A percentile compares a stretch with the other conserved stretches of the same genome.
phyloP scores from a whole-genome alignment of 2,113 vertebrate species.

The Lagopus muta region DNA sequence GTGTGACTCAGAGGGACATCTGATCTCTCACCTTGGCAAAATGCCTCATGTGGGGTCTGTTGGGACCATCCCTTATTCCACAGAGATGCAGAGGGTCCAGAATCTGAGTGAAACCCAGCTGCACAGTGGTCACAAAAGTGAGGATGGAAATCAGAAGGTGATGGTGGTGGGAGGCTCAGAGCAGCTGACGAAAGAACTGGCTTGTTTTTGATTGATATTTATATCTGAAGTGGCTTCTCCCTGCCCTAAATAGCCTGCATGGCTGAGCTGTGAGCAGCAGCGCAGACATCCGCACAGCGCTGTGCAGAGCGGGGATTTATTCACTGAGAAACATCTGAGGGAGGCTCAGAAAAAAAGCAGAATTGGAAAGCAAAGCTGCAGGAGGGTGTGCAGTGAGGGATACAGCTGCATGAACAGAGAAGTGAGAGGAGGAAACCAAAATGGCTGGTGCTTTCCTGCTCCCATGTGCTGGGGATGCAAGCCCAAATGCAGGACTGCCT shows the following conservation, averaged over 20 bases:
- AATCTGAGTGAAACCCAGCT: neutral
- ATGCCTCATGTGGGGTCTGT: neutral
- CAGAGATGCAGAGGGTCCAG: neutral
- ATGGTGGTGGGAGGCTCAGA: neutral
- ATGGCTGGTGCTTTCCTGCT: neutral
- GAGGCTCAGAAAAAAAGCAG: neutral
- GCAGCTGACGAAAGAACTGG: neutral
- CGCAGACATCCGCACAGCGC: neutral
- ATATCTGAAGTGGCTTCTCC: neutral
- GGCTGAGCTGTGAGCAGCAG: neutral
- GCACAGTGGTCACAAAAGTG: neutral
- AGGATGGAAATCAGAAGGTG: neutral
- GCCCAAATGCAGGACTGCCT: neutral
- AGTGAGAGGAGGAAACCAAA: neutral
- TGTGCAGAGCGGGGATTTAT: neutral
- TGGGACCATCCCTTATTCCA: neutral
- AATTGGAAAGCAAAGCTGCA: neutral
- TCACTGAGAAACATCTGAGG: neutral
- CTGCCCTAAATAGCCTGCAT: neutral
- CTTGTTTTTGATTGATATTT: constrained; percentile 7
- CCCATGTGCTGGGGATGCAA: neutral
- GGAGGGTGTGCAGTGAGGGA: neutral
- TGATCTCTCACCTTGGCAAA: neutral
- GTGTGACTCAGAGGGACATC: neutral
- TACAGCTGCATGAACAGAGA: rapidly evolving